Percentiles rank a stretch among this genome's conserved stretches.
Evolutionary conservation across 2,888 invertebrate genomes (phyloP).

Genomic region (Andrena haemorrhoa): DNA sequence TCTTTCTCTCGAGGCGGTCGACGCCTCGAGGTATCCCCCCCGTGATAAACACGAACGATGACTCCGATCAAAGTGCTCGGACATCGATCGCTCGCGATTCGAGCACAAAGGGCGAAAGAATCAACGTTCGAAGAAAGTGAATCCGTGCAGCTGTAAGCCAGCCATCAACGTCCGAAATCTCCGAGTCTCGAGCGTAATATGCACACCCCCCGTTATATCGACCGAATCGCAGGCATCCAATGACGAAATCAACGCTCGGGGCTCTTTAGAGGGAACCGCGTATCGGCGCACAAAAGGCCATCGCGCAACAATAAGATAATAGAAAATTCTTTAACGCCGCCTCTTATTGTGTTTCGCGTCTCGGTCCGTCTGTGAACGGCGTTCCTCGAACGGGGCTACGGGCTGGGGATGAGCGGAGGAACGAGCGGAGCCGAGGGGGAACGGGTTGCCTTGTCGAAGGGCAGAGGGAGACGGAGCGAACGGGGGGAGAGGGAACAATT

Average conservation of each 20-base stretch:
- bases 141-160: background rate
- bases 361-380: constrained; percentile 28
- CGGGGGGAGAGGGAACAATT: constrained; percentile 76
- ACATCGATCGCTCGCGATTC: constrained; percentile 33
- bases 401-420: constrained; percentile 11
- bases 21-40: constrained; percentile 46
- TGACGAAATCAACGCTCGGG: constrained; percentile 5
- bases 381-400: constrained; percentile 48
- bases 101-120: constrained; percentile 33
- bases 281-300: constrained; percentile 48
- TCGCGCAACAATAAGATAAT: constrained; percentile 61
- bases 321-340: constrained; percentile 59
- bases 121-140: constrained; percentile 16
- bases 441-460: constrained; percentile 51
- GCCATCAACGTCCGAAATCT: background rate
- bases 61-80: constrained; percentile 45
- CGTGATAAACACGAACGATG: constrained; percentile 58
- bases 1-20: constrained; percentile 39
- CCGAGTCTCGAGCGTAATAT: background rate
- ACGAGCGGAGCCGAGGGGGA: constrained; percentile 66
- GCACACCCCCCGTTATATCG: background rate
- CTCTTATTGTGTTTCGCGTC: constrained; percentile 61
- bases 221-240: background rate
- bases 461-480: constrained; percentile 24
- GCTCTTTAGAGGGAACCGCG: constrained; percentile 25